Evolutionary conservation across 2,888 invertebrate species (phyloP), one percentile per base, ranked within the genome.

Genomic region (Spicauda simplicius): DNA sequence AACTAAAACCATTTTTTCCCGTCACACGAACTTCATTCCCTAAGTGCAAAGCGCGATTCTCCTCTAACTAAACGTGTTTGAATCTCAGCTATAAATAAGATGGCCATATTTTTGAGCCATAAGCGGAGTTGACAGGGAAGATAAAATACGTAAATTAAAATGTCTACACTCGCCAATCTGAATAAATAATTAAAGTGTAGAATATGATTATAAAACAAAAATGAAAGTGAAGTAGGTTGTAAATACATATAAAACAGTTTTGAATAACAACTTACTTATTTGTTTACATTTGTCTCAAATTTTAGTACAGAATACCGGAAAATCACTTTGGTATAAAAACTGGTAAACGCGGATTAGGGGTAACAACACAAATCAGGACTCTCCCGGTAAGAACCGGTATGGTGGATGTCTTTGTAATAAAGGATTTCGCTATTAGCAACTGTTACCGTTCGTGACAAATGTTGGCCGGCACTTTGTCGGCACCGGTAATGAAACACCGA

Each of bases 381-480:
- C 18, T 67, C 25, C 52, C 11, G 37, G 10, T 33, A 52, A 67
- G 50, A 52, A 30, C 50, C 53, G 50, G 14, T 48, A 37, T 25
- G 25, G 25, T 25, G 25, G 25, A 25, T 4, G 25, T 25, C 25
- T 18, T 55, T 55, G 61, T 67, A 50, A 52, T 61, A 67, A 61
- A 41, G 61, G 61, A 61, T 83, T 88, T 87, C 73, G 84, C 89
- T 90, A 89, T 90, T 90, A 84, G 87, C 86, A 87, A 87, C 84
- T 85, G 87, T 86, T 70, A 68, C 72, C 69, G 64, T 72, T 85
- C 83, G 82, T 90, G 90, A 91, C 88, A 89, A 91, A 91, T 89
- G 85, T 75, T 75, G 78, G 74, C 75, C 77, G 79, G 72, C 69
- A 73, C 90, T 91, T 91, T 92, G 91, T 90, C 91, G 91, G 91